Conservation (phyloP, 2,113 vertebrate genomes). For the Carassius auratus region DNA sequence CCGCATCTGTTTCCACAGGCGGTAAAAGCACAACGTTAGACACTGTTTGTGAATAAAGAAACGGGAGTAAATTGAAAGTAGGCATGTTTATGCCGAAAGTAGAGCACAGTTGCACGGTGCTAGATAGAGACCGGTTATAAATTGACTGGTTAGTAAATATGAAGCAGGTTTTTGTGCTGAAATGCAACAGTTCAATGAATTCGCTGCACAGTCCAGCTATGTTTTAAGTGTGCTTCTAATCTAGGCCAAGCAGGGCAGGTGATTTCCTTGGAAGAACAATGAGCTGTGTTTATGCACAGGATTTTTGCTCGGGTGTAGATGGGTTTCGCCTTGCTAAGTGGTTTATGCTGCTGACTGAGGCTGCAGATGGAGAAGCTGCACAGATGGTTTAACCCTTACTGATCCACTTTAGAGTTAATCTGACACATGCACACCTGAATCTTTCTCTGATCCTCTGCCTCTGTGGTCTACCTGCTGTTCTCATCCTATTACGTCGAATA, state of each 20-base stretch:
- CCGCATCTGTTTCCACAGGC: neutral
- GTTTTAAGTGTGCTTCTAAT: neutral
- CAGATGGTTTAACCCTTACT: slow-evolving; percentile 43
- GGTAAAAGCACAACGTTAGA: neutral
- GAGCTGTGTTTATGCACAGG: slow-evolving; percentile 18
- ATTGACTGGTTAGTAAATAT: neutral
- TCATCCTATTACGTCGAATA: slow-evolving; percentile 24
- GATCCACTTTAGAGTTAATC: slow-evolving; percentile 40
- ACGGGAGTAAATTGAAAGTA: neutral
- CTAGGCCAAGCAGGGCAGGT: neutral
- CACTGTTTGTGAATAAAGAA: neutral
- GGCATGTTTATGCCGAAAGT: neutral
- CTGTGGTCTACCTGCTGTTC: slow-evolving; percentile 36
- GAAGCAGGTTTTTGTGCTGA: neutral
- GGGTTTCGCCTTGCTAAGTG: slow-evolving; percentile 42
- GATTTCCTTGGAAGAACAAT: slow-evolving; percentile 20
- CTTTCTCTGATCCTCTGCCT: slow-evolving; percentile 43
- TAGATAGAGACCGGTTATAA: neutral
- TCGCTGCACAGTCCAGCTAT: neutral
- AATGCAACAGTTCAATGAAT: slow-evolving; percentile 14
- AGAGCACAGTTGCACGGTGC: neutral
- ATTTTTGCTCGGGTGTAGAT: slow-evolving; percentile 32
- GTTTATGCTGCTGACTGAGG: slow-evolving; percentile 41
- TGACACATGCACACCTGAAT: slow-evolving; percentile 27
- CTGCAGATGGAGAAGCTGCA: slow-evolving; percentile 30